Evolutionary conservation across 2,113 vertebrate genomes (phyloP).

Genomic region (Rousettus leschenaultii): DNA sequence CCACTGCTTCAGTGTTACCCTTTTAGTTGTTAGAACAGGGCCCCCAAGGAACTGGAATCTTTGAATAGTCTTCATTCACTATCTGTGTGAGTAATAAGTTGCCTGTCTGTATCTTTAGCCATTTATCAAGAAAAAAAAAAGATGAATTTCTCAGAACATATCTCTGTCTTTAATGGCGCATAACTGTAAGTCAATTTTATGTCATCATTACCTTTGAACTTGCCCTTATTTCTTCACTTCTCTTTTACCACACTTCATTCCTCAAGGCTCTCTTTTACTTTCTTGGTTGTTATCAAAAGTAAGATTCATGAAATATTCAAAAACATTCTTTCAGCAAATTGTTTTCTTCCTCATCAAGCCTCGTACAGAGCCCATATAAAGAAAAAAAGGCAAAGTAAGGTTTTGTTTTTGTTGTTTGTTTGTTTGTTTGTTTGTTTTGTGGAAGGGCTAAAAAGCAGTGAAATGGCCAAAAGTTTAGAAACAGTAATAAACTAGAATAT

Average conservation of each 20-base stretch:
- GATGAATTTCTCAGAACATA: background rate
- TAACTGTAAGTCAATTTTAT: background rate
- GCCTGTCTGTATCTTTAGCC: fast-evolving
- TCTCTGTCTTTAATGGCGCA: background rate
- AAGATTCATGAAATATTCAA: background rate
- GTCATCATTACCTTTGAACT: background rate
- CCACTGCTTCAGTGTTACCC: background rate
- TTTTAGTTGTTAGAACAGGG: background rate
- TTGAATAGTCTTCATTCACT: fast-evolving
- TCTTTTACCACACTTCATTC: background rate
- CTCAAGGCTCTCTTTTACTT: background rate
- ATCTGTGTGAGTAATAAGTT: background rate
- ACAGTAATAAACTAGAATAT: background rate
- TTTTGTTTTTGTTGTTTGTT: background rate
- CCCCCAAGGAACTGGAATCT: background rate
- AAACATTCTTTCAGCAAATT: background rate
- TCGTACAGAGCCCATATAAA: background rate
- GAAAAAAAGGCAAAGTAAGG: background rate
- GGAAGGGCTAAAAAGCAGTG: background rate
- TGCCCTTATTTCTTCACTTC: background rate
- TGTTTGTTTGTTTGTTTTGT: background rate
- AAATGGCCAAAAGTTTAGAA: background rate
- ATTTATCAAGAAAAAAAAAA: background rate
- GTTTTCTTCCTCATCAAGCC: background rate
- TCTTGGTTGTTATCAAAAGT: background rate